These are phyloP conservation scores for Liparis tanakae DNA, from an alignment of 2,797 vertebrate species.

Conservation along the genomic window DNA sequence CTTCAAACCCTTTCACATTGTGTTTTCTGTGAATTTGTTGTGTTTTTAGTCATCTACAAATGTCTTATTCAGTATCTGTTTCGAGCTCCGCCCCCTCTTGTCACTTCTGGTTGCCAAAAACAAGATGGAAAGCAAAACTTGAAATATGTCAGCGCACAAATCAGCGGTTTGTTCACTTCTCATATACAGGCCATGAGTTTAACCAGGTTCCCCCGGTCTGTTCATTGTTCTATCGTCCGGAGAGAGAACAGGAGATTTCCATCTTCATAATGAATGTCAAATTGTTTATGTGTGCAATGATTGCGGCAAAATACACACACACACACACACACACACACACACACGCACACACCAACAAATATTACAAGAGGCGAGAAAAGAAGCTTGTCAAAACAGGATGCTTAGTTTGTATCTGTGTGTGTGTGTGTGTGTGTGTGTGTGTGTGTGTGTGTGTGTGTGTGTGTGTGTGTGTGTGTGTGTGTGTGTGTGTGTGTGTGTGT, in stretches of 20 bases:
- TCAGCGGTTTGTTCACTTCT: not conserved
- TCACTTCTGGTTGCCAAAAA: too few relatives aligned
- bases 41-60: not conserved
- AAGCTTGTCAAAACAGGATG: slow-evolving; percentile 37
- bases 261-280: too few relatives aligned
- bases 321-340: not conserved
- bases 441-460: slow-evolving; percentile 9
- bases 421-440: not conserved
- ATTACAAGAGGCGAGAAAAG: not conserved
- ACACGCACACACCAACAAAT: too few relatives aligned
- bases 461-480: slow-evolving; percentile 7
- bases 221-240: not conserved
- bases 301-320: not conserved
- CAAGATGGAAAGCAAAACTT: too few relatives aligned
- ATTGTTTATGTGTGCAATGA: not conserved
- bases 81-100: too few relatives aligned
- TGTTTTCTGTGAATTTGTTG: not conserved
- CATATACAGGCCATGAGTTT: not conserved
- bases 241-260: too few relatives aligned
- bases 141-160: not conserved
- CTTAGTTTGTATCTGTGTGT: not conserved
- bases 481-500: slow-evolving; percentile 14
- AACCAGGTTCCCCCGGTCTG: not conserved
- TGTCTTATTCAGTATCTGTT: not conserved
- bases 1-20: not conserved